These are phyloP conservation scores for Drosophila nasuta DNA, from an alignment of 1,140 invertebrate genomes.

Conservation along the genomic window DNA sequence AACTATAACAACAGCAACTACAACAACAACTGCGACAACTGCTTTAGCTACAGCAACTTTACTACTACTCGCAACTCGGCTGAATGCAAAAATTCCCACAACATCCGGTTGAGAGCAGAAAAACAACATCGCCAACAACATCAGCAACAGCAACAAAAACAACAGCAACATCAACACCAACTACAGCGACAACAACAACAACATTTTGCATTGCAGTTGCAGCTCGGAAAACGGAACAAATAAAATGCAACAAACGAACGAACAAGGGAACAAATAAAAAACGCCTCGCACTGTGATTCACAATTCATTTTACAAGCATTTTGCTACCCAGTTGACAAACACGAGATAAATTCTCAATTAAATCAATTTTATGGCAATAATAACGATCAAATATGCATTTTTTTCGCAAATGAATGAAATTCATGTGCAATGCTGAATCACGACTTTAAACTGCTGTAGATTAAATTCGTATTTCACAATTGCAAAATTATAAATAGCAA, in stretches of 20 bases:
- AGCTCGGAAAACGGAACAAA: constrained; percentile 71
- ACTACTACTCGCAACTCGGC: constrained; percentile 32
- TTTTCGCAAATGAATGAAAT: neutral
- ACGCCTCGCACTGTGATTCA: constrained; percentile 47
- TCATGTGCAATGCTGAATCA: too few relatives aligned
- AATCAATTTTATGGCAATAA: neutral
- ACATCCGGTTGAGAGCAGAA: constrained; percentile 76
- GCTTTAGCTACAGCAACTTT: constrained; percentile 18
- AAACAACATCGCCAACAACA: constrained; percentile 50
- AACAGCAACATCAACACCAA: constrained; percentile 44
- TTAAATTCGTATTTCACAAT: too few relatives aligned
- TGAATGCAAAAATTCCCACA: constrained; percentile 82
- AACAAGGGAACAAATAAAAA: neutral
- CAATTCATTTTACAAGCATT: neutral
- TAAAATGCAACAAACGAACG: constrained; percentile 56
- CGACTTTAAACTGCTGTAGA: too few relatives aligned
- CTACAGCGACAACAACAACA: constrained; percentile 39
- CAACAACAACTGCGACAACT: constrained; percentile 18
- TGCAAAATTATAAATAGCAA: too few relatives aligned
- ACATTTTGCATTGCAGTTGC: neutral
- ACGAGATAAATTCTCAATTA: neutral
- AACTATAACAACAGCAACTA: constrained; percentile 16
- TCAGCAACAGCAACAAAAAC: constrained; percentile 41
- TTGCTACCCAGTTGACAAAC: neutral
- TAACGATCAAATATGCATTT: neutral